A percentile compares a stretch with the other conserved stretches of the same genome.
Evolutionary conservation across 1,140 invertebrate genomes (phyloP).

Genomic region (Trachymyrmex cornetzi): DNA sequence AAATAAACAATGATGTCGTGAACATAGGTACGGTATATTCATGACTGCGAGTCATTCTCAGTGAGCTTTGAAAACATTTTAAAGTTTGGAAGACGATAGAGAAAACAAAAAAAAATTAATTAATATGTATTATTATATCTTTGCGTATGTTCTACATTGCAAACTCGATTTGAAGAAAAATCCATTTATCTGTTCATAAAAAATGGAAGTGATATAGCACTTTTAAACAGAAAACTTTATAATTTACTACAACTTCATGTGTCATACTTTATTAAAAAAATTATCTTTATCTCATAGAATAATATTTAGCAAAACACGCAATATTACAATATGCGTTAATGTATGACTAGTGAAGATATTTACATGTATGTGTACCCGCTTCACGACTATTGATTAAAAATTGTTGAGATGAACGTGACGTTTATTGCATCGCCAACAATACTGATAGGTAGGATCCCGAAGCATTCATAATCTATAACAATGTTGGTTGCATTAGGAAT

Average conservation of each 20-base stretch:
- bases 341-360: constrained; percentile 26
- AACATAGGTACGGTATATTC: background rate
- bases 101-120: background rate
- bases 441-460: constrained; percentile 68
- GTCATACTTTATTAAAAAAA: background rate
- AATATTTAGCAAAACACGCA: constrained; percentile 5
- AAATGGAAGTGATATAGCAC: background rate
- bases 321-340: constrained; percentile 14
- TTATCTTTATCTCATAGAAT: background rate
- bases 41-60: background rate
- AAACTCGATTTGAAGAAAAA: background rate
- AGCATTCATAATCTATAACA: constrained; percentile 67
- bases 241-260: background rate
- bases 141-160: background rate
- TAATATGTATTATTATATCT: background rate
- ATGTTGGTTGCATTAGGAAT: background rate
- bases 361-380: background rate
- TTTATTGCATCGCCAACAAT: constrained; percentile 61
- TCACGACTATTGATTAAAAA: constrained; percentile 25
- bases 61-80: constrained; percentile 15
- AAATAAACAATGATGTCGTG: constrained; percentile 30
- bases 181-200: background rate
- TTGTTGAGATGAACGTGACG: background rate
- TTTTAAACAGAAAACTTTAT: background rate
- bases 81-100: background rate